A percentile compares a stretch with the other conserved stretches of the same genome.
Conservation (phyloP, 2,113 vertebrate species). For the Narcine bancroftii region DNA sequence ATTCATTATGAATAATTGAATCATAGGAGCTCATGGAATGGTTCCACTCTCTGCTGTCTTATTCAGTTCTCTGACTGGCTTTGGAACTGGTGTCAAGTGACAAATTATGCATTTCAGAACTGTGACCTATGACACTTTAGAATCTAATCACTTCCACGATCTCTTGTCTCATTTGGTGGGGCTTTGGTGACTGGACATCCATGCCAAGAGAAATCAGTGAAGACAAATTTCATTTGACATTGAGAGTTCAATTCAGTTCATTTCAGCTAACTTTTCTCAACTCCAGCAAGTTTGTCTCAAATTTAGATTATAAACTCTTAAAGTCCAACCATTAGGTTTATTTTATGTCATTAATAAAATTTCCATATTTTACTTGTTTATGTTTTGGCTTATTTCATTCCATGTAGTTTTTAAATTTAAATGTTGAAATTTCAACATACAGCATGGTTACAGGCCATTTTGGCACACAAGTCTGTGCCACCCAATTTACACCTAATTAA, state of each 20-base stretch:
- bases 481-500: too few relatives aligned
- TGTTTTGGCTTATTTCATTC: neutral
- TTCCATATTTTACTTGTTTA: neutral
- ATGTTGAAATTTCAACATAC: too few relatives aligned
- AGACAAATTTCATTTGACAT: neutral
- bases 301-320: neutral
- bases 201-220: neutral
- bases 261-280: neutral
- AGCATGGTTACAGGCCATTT: too few relatives aligned
- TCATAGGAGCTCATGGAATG: neutral
- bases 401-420: neutral
- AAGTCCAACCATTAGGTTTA: neutral
- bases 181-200: neutral
- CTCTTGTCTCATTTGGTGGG: neutral
- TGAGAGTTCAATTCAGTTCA: neutral
- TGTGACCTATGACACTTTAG: neutral
- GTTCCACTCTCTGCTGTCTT: neutral
- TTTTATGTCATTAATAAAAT: neutral
- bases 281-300: neutral
- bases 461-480: too few relatives aligned
- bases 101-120: neutral
- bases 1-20: neutral
- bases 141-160: neutral
- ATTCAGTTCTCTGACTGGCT: neutral
- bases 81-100: neutral